Evolutionary conservation across 2,888 invertebrate species (phyloP).

Genomic region (Aproaerema taeniolella): DNA sequence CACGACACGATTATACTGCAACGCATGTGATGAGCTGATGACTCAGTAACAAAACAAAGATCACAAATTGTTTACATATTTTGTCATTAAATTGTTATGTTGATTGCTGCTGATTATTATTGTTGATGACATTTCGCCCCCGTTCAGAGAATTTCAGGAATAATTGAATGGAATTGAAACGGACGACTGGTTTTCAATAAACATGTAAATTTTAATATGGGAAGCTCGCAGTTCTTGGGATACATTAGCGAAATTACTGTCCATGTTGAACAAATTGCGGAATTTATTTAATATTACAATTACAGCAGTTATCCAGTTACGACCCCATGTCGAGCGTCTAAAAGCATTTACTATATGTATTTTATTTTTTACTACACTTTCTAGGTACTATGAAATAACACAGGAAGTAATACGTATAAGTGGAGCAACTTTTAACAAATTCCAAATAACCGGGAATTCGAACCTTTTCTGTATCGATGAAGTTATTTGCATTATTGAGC

Average conservation of each 20-base stretch:
- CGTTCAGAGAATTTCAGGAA: slow-evolving; percentile 1
- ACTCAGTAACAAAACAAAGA: slow-evolving; percentile 11
- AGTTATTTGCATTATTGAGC: no score
- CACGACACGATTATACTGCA: slow-evolving; percentile 8
- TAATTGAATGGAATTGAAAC: slow-evolving; percentile 10
- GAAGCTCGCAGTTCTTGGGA: slow-evolving; percentile 2
- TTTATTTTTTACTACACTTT: no score
- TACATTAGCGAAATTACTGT: slow-evolving; percentile 4
- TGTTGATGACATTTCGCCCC: background rate
- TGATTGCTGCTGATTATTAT: no score
- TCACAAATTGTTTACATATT: slow-evolving; percentile 7
- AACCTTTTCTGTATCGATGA: no score
- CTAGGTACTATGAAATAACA: no score
- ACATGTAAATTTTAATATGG: slow-evolving; percentile 14
- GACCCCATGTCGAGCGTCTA: background rate
- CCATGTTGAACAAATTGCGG: slow-evolving; percentile 8
- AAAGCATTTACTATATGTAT: no score
- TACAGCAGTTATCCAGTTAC: background rate
- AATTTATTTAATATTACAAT: slow-evolving; percentile 11
- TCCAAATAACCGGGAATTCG: no score
- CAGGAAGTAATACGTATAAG: no score
- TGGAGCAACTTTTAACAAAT: no score
- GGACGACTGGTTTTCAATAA: slow-evolving; percentile 14
- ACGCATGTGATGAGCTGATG: slow-evolving; percentile 6
- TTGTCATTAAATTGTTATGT: no score